Conservation (phyloP, 2,113 vertebrate genomes). For the Leucopsar rothschildi region DNA sequence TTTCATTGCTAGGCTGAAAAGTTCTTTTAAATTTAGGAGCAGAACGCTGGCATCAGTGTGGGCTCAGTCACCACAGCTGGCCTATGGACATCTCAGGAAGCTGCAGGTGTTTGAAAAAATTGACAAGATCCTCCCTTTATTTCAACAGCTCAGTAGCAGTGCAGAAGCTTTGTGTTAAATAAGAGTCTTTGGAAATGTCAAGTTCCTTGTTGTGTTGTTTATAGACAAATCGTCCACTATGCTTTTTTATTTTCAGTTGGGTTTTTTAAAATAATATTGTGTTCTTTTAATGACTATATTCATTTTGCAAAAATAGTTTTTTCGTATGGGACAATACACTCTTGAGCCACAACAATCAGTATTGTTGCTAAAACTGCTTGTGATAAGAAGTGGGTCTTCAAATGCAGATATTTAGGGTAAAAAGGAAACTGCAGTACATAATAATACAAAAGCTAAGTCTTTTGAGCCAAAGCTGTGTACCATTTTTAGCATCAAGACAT, state of each 20-base stretch:
- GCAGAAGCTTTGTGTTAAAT: not conserved
- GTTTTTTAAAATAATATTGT: not conserved
- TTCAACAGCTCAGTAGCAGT: not conserved
- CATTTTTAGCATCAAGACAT: slow-evolving; percentile 19
- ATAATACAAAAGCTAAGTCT: not conserved
- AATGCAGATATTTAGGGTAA: not conserved
- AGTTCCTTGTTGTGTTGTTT: not conserved
- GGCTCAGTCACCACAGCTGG: not conserved
- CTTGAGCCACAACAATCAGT: not conserved
- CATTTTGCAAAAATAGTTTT: not conserved
- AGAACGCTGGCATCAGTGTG: not conserved
- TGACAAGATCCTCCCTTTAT: not conserved
- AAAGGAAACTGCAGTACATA: not conserved
- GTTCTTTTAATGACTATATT: not conserved
- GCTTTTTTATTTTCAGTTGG: not conserved
- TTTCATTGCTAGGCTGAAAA: not conserved
- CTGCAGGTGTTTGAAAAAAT: not conserved
- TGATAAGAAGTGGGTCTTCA: not conserved
- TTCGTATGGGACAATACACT: not conserved
- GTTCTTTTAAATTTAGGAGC: not conserved
- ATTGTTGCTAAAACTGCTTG: not conserved
- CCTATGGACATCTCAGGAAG: not conserved
- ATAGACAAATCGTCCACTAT: not conserved
- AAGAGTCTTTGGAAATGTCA: not conserved
- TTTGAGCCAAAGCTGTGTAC: not conserved